Evolutionary conservation across 1,140 invertebrate genomes (phyloP).

Genomic region (Ruditapes philippinarum): DNA sequence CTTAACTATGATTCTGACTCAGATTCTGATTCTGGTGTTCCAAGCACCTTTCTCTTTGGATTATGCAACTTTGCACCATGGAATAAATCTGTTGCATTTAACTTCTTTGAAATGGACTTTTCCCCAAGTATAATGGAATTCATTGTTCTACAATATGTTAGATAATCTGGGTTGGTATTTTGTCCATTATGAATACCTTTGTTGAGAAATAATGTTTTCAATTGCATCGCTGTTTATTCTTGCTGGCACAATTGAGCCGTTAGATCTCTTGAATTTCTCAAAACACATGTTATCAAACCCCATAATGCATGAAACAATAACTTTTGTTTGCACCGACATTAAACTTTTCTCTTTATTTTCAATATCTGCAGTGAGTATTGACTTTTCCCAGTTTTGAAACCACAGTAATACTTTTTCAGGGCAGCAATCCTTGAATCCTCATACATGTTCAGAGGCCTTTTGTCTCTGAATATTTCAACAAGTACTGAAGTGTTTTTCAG

Average conservation of each 20-base stretch:
- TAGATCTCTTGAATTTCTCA: neutral
- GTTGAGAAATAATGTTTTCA: conserved; percentile 39
- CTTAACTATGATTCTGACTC: no score
- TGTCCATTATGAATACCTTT: neutral
- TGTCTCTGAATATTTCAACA: conserved; percentile 43
- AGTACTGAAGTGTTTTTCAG: conserved; percentile 4
- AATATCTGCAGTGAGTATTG: neutral
- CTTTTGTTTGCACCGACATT: neutral
- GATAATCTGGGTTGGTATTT: conserved; percentile 11
- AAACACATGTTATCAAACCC: conserved; percentile 20
- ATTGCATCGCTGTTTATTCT: conserved; percentile 30
- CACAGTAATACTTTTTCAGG: neutral
- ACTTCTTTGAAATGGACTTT: neutral
- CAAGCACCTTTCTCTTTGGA: no score
- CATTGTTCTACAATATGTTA: neutral
- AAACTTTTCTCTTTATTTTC: conserved; percentile 7
- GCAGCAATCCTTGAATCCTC: neutral
- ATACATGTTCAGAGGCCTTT: neutral
- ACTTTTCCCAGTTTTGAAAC: neutral
- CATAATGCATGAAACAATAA: neutral
- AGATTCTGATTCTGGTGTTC: no score
- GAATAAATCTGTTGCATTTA: neutral
- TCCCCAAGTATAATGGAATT: conserved; percentile 17
- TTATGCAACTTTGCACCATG: no score
- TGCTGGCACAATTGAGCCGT: neutral